These are phyloP conservation scores for Conus canariensis DNA, from an alignment of 2,888 invertebrate species.

Conservation along the genomic window DNA sequence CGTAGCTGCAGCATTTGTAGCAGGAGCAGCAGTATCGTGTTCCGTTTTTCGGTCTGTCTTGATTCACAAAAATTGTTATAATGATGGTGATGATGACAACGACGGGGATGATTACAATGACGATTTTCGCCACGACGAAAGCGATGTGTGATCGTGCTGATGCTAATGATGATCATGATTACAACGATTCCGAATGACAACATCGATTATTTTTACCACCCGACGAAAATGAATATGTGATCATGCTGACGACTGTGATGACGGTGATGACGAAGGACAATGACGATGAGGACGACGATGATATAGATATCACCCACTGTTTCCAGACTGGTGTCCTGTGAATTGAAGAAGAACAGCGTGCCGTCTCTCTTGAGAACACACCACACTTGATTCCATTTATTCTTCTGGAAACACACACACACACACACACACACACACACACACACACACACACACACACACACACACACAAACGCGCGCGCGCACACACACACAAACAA, in stretches of 20 bases:
- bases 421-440: slow-evolving; percentile 19
- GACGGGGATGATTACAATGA: too few species aligned
- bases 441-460: neutral
- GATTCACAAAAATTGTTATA: too few species aligned
- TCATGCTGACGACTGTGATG: neutral
- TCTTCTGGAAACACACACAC: neutral
- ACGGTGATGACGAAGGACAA: neutral
- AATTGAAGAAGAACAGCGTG: slow-evolving; percentile 32
- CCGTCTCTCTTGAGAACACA: neutral
- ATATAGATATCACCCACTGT: neutral
- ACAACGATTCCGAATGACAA: neutral
- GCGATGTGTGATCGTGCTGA: too few species aligned
- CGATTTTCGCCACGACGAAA: too few species aligned
- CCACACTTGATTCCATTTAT: slow-evolving; percentile 7
- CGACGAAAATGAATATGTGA: neutral
- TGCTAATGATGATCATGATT: too few species aligned
- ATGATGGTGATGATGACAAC: too few species aligned
- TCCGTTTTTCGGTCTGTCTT: too few species aligned
- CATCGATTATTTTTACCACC: neutral
- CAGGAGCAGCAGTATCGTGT: too few species aligned
- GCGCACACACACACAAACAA: neutral
- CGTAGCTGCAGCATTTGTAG: too few species aligned
- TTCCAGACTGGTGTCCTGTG: slow-evolving; percentile 13
- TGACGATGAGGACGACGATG: neutral
- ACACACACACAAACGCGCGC: neutral